phyloP scores from a whole-genome alignment of 2,797 vertebrate genomes.

The Margarornis squamiger region DNA sequence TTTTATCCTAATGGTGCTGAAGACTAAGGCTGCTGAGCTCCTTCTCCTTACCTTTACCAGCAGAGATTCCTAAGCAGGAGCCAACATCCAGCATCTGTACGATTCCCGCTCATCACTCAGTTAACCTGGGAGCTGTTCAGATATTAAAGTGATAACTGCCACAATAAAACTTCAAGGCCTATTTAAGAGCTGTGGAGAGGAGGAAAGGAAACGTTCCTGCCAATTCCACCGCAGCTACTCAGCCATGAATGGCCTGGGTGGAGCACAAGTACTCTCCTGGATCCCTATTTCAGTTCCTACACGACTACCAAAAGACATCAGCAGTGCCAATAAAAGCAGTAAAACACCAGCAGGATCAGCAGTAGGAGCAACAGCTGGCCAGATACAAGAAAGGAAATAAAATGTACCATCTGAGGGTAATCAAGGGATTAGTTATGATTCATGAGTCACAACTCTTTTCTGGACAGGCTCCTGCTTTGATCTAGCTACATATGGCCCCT shows the following conservation, averaged over 20 bases:
- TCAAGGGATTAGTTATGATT: conserved; percentile 55
- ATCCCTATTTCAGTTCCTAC: not conserved
- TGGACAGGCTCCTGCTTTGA: conserved; percentile 44
- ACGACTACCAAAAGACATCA: not conserved
- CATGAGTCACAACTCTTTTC: conserved; percentile 38
- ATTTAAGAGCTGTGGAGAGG: not conserved
- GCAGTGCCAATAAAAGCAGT: conserved; percentile 17
- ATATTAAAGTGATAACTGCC: not conserved
- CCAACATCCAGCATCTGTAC: not conserved
- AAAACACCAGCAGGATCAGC: conserved; percentile 45
- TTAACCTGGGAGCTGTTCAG: not conserved
- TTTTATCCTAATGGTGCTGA: not conserved
- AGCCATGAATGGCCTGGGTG: not conserved
- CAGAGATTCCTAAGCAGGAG: not conserved
- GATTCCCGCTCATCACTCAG: not conserved
- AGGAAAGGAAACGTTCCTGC: not conserved
- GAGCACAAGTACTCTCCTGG: not conserved
- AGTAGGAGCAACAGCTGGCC: conserved; percentile 55
- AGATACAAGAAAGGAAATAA: conserved; percentile 54
- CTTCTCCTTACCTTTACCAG: not conserved
- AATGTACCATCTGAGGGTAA: conserved; percentile 55
- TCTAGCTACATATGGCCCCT: conserved; percentile 43
- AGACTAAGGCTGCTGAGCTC: not conserved
- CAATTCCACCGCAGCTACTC: not conserved
- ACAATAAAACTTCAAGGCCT: conserved; percentile 21